Evolutionary conservation across 2,888 invertebrate species (phyloP), one percentile per base, ranked within the genome.

Genomic region (Cynaeus angustus): DNA sequence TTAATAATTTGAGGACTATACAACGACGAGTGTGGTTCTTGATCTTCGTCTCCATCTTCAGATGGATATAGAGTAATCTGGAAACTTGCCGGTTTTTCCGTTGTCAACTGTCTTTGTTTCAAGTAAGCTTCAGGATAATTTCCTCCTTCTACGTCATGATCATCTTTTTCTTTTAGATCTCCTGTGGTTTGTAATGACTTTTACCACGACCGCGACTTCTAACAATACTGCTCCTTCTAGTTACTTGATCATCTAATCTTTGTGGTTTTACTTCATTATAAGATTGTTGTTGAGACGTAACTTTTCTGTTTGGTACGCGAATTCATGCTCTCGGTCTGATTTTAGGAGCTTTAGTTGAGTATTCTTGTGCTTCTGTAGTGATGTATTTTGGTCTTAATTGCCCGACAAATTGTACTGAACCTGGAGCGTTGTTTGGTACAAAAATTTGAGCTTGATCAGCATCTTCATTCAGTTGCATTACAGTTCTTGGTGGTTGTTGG

Each of bases 21-120:
- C 43, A 88, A 85, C 0, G 89, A 89, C 62, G 85, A 86, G 80
- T 89, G 86, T 0, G 88, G 85, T 58, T 87, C 86, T 83, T 90
- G 90, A 76, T 89, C 89, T 76, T 86, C 86, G 21, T 80, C 78
- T 59, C 82, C 82, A 14, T 73, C 69, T 28, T 80, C 78, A 8
- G 68, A 12, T 13, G 84, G 82, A 68, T 81, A 84, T 28, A 85
- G 76, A 1, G 84, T 85, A 68, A 85, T 85, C 77, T 85, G 83
- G 68, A 85, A 84, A 10, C 81, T 73, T 10, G 59, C 4, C 3
- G 84, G 84, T 80, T 86, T 86, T 74, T 86, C 70, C 28, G 81
- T 79, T 9, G 56, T 41, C 38, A 70, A 30, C 8, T 76, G 76
- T 62, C 75, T 71, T 52, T 72, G 77, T 71, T 81, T 80, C 45